phyloP scores from a whole-genome alignment of 2,888 invertebrate species.

The Volucella inanis region DNA sequence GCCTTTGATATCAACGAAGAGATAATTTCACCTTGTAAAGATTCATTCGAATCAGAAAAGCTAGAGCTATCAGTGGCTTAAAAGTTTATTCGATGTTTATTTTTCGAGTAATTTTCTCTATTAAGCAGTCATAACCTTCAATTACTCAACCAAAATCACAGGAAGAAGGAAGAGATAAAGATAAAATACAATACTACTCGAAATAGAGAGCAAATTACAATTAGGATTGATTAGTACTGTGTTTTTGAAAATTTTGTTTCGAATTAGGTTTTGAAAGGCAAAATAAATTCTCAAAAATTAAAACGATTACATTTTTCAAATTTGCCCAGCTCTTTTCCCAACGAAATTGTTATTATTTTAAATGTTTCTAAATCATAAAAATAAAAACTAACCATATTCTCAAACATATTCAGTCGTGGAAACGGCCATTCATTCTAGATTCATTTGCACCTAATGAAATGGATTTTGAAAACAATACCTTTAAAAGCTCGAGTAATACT shows the following conservation, averaged over 20 bases:
- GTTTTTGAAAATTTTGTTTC: conserved; percentile 6
- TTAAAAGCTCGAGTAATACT: background rate
- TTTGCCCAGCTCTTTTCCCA: background rate
- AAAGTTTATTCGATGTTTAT: no score
- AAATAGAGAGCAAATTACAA: no score
- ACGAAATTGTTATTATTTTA: conserved; percentile 22
- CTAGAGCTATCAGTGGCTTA: no score
- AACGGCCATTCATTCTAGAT: background rate
- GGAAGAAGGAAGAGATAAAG: no score
- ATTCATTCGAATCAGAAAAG: no score
- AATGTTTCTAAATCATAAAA: conserved; percentile 35
- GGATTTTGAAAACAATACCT: background rate
- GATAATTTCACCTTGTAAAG: no score
- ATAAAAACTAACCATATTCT: conserved; percentile 21
- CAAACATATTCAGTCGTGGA: conserved; percentile 13
- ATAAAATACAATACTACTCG: no score
- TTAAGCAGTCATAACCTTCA: no score
- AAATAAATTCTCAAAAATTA: conserved; percentile 10
- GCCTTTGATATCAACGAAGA: no score
- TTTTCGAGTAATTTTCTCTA: no score
- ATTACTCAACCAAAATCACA: no score
- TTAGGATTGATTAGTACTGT: background rate
- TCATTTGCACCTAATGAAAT: background rate
- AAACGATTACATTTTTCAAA: conserved; percentile 20
- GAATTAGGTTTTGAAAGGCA: background rate